Evolutionary conservation across 1,140 invertebrate genomes (phyloP).

Genomic region (Halictus rubicundus): DNA sequence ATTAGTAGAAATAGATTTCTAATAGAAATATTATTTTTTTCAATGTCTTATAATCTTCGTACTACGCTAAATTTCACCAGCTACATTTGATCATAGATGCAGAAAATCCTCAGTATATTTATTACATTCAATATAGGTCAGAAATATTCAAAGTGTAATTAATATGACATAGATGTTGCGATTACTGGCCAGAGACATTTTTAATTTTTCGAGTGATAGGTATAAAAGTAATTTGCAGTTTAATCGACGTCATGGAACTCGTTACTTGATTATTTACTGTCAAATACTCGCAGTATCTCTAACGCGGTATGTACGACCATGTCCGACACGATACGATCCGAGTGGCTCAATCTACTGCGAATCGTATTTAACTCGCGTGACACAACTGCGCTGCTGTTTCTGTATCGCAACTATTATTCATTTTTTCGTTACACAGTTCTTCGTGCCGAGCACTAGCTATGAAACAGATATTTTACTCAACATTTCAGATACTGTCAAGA

Average conservation of each 20-base stretch:
- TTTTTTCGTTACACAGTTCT: neutral
- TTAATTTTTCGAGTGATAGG: too few species aligned
- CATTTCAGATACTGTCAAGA: neutral
- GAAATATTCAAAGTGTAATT: too few species aligned
- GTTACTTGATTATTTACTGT: conserved; percentile 4
- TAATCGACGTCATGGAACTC: too few species aligned
- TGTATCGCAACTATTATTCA: neutral
- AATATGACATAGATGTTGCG: neutral
- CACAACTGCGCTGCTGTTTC: neutral
- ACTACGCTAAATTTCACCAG: too few species aligned
- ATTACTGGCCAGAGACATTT: neutral
- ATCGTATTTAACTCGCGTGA: conserved; percentile 5
- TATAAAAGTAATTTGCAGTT: neutral
- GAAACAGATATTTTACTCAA: neutral
- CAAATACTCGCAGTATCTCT: neutral
- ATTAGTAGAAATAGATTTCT: too few species aligned
- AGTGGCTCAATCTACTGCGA: conserved; percentile 11
- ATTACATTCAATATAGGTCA: too few species aligned
- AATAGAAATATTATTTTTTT: too few species aligned
- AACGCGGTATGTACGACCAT: neutral
- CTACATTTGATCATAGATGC: too few species aligned
- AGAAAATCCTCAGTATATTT: too few species aligned
- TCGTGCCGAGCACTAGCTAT: neutral
- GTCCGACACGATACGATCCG: conserved; percentile 8
- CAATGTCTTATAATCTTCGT: too few species aligned